These are phyloP conservation scores for Acromyrmex heyeri DNA, from an alignment of 1,140 invertebrate genomes.

Conservation along the genomic window DNA sequence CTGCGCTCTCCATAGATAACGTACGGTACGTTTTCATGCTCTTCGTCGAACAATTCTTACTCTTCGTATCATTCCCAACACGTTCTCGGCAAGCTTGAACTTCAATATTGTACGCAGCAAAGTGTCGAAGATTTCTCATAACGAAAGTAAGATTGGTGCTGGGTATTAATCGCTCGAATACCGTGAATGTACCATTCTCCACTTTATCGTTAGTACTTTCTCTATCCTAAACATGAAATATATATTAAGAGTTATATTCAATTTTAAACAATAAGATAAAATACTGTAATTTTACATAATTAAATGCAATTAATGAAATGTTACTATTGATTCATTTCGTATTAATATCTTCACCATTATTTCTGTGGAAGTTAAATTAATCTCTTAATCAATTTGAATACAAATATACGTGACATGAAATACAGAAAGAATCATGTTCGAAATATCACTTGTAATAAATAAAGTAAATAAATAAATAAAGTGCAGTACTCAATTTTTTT, in stretches of 20 bases:
- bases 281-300: background rate
- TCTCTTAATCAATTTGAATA: background rate
- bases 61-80: slow-evolving; percentile 80
- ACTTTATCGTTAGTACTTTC: slow-evolving; percentile 61
- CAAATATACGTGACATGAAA: background rate
- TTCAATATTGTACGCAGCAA: slow-evolving; percentile 90
- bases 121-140: slow-evolving; percentile 90
- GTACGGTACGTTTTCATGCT: slow-evolving; percentile 86
- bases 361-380: background rate
- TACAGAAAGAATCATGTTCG: background rate
- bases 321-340: background rate
- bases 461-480: slow-evolving; percentile 11
- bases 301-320: background rate
- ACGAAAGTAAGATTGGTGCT: slow-evolving; percentile 83
- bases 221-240: slow-evolving; percentile 20
- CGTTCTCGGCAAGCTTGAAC: slow-evolving; percentile 91
- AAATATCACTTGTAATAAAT: background rate
- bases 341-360: background rate
- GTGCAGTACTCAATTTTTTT: background rate
- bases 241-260: background rate
- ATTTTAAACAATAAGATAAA: slow-evolving; percentile 4
- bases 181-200: slow-evolving; percentile 69
- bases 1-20: slow-evolving; percentile 86
- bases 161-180: slow-evolving; percentile 78
- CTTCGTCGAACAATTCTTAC: slow-evolving; percentile 83